Evolutionary conservation across 2,797 vertebrate genomes (phyloP).

Genomic region (Buphagus erythrorhynchus): DNA sequence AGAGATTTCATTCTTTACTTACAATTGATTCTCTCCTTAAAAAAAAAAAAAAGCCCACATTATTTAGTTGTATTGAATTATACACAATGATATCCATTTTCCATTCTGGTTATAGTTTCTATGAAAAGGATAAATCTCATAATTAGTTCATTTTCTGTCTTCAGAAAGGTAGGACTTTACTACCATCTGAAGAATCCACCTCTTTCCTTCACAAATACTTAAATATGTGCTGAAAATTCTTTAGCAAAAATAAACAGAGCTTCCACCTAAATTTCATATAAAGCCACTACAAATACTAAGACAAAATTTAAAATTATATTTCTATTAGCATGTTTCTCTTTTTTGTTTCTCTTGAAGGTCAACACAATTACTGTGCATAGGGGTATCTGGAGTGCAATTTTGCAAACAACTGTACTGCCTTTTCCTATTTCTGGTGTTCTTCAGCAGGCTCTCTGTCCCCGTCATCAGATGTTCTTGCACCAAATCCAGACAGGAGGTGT

Average conservation of each 20-base stretch:
- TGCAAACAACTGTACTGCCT: not conserved
- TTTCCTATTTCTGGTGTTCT: slow-evolving; percentile 12
- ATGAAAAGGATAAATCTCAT: not conserved
- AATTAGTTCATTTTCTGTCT: not conserved
- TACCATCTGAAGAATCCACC: not conserved
- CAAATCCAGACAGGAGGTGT: slow-evolving; percentile 16
- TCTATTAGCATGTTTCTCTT: not conserved
- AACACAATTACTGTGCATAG: slow-evolving; percentile 1
- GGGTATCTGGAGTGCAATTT: slow-evolving; percentile 16
- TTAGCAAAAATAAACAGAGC: not conserved
- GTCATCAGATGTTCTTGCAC: not conserved
- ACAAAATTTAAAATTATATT: not conserved
- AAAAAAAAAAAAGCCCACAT: not conserved
- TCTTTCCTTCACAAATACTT: not conserved
- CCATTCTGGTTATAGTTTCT: not conserved
- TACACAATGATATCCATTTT: not conserved
- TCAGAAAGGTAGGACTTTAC: not conserved
- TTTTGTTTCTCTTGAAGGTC: slow-evolving; percentile 11
- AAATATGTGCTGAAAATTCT: not conserved
- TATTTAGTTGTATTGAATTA: not conserved
- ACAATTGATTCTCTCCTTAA: rapidly evolving
- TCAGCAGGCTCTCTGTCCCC: not conserved
- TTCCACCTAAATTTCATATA: not conserved
- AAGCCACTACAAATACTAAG: not conserved
- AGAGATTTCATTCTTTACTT: not conserved